phyloP scores from a whole-genome alignment of 1,140 invertebrate species.

The Myzus persicae region DNA sequence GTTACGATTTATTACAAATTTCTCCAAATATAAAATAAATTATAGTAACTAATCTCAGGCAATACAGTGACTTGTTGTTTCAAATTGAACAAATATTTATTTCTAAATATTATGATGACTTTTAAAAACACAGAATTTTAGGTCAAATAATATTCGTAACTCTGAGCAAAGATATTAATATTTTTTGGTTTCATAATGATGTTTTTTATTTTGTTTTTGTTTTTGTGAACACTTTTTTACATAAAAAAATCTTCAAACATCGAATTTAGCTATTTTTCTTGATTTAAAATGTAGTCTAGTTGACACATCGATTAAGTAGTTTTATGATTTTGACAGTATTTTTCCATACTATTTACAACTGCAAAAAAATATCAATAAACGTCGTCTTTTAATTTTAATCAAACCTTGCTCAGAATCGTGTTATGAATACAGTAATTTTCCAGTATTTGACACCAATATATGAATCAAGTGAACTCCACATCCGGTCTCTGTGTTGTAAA shows the following conservation, averaged over 20 bases:
- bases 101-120: neutral
- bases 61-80: neutral
- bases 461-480: neutral
- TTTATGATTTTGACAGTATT: neutral
- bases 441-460: neutral
- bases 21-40: neutral
- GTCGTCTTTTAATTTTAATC: neutral
- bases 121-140: no score
- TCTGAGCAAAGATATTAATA: neutral
- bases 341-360: neutral
- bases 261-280: no score
- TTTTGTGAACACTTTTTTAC: neutral
- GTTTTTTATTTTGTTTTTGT: neutral
- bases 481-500: neutral
- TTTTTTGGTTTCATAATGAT: neutral
- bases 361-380: neutral
- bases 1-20: constrained; percentile 36
- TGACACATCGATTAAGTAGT: neutral
- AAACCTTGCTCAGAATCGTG: neutral
- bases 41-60: neutral
- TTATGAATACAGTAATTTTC: neutral
- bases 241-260: neutral
- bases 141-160: neutral
- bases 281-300: neutral
- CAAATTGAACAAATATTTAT: neutral